phyloP scores from a whole-genome alignment of 2,113 vertebrate species.

The Hippocampus abdominalis region DNA sequence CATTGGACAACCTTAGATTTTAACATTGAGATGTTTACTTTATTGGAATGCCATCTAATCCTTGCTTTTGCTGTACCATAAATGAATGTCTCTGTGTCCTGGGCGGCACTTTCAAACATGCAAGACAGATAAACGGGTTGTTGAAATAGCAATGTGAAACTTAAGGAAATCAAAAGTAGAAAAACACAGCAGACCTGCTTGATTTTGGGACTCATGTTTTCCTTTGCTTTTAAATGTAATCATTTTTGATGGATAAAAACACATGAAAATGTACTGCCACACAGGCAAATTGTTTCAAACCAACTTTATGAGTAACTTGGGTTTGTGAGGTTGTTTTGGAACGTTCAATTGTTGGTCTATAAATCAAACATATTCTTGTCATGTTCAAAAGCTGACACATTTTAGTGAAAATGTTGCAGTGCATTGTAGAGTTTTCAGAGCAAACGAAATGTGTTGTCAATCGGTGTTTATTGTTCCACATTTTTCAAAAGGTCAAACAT shows the following conservation, averaged over 20 bases:
- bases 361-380: not conserved
- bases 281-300: conserved; percentile 36
- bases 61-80: conserved; percentile 34
- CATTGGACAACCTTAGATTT: conserved; percentile 59
- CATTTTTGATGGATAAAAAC: conserved; percentile 50
- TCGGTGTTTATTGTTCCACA: conserved; percentile 20
- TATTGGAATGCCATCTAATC: conserved; percentile 38
- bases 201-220: conserved; percentile 32
- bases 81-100: conserved; percentile 48
- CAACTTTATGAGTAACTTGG: conserved; percentile 16
- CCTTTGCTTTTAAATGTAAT: conserved; percentile 38
- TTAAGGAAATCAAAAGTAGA: conserved; percentile 41
- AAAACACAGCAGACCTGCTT: conserved; percentile 41
- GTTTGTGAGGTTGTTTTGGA: not conserved
- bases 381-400: not conserved
- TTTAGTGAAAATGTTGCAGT: conserved; percentile 11
- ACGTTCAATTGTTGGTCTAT: not conserved
- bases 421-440: conserved; percentile 19
- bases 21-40: conserved; percentile 62
- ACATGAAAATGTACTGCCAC: conserved; percentile 38
- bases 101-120: conserved; percentile 64
- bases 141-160: conserved; percentile 53
- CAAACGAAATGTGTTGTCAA: conserved; percentile 21
- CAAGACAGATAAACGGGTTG: conserved; percentile 60
- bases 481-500: conserved; percentile 25